Evolutionary conservation across 2,113 vertebrate genomes (phyloP), one percentile per base, ranked within the genome.

Genomic region (Cyanoramphus novaezelandiae): DNA sequence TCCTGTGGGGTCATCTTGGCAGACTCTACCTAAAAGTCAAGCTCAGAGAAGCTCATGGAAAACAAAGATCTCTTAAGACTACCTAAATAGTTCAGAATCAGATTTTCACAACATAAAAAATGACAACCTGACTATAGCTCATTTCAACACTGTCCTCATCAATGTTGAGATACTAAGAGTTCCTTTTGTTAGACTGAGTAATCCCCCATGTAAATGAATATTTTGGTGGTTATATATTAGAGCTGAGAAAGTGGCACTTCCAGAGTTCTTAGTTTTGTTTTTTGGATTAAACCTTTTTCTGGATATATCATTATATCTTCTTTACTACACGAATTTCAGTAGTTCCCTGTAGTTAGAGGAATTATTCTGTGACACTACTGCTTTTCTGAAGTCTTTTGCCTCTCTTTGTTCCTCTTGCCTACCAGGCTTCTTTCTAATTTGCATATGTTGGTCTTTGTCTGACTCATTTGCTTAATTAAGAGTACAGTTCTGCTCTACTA

Each of bases 401-500:
- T 87, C 67, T 80, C 90, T 59, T 59, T 87, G 16, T 65, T 87
- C 46, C 33, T 76, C 25, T 82, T 94, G 89, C 63, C 70, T 91
- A 67, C n/a, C 15, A 76, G 75, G 70, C 49, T 93, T 79, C 81
- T 92, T 94, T 87, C 69, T 79, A 65, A 87, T 95, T 92, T 95
- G 84, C 87, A 85, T 94, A 86, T 78, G 80, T 91, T 92, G 92
- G 55, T 75, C 86, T 90, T 95, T 88, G 85, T 87, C 84, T 76
- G 60, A 69, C 53, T 96, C 80, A 84, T 94, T 95, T 88, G 76
- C 86, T 74, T 97, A 92, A 95, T 95, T 95, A 92, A 90, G 82
- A 79, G 49, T 77, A 83, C 3, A 2, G 70, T 80, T 95, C 63
- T 94, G 71, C 86, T 90, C 79, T 44, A 52, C 79, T 88, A 83